Base-by-base conservation (phyloP, 2,113 vertebrate species). In the Larimichthys crocea region DNA sequence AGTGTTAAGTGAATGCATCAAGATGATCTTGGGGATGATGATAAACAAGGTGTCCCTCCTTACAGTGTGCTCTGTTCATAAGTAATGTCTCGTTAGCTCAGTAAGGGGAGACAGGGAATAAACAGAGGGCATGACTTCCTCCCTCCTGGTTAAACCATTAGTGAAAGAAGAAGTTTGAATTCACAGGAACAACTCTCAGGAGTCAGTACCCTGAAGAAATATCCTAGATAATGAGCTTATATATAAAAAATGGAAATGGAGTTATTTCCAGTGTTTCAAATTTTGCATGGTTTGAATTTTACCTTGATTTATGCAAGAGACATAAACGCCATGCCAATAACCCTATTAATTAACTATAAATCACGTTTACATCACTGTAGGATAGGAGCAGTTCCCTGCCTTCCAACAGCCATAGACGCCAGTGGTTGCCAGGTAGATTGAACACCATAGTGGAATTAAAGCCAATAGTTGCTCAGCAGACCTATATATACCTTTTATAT, bases 11-110 rank as follows among this genome's bases (percentile, higher is more conserved):
- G 22, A 53, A 70, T 17, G 7, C 67, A 5, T 59, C 1, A 26
- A 4, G 16, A n/a, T 22, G 31, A 29, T 78, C 22, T 69, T 6
- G 40, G 17, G 5, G 17, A 40, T 46, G 10, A 11, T 20, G 61
- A n/a, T 49, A 42, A 52, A 80, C 53, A 80, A 65, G 17, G 52
- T 20, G 50, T 42, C 65, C 16, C 3, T 22, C n/a, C 24, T 56
- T 29, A 55, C 22, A 46, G 22, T 14, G 49, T 24, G 10, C 2
- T 46, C 50, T 15, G 31, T 15, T 53, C 49, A 20, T 24, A 42
- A 62, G 31, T 12, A n/a, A 20, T 20, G 60, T 64, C 73, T 64
- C 49, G 15, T 65, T 22, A 57, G 35, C 50, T 10, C 5, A 44
- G n/a, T 10, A n/a, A 29, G 8, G 7, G 14, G 22, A 56, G 24